These are phyloP conservation scores for Oncorhynchus keta DNA, from an alignment of 2,113 vertebrate species.

Conservation along the genomic window DNA sequence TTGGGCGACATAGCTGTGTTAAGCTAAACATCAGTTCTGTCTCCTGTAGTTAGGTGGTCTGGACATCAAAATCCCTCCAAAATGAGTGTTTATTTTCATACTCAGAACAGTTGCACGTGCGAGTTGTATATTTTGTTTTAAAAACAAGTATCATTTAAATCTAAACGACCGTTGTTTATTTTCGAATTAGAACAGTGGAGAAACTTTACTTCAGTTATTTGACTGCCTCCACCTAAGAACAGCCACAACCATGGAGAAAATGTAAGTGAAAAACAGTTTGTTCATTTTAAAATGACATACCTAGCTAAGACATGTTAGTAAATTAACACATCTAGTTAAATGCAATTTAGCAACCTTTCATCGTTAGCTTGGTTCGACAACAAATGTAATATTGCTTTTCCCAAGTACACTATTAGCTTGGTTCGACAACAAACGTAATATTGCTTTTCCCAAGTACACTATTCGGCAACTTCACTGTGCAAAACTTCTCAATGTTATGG, in stretches of 20 bases:
- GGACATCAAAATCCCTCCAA: background rate
- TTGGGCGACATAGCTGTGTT: too few relatives aligned
- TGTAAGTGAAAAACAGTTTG: background rate
- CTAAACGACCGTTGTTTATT: background rate
- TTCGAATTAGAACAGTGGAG: background rate
- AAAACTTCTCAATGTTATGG: background rate
- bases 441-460: too few relatives aligned
- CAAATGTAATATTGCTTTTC: too few relatives aligned
- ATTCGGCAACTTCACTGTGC: background rate
- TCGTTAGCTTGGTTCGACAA: too few relatives aligned
- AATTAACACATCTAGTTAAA: background rate
- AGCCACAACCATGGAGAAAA: background rate
- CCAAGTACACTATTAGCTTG: too few relatives aligned
- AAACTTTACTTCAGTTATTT: background rate
- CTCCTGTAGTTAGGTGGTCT: too few relatives aligned
- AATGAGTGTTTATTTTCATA: background rate
- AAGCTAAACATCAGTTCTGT: too few relatives aligned
- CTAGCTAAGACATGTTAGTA: background rate
- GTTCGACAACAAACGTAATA: too few relatives aligned
- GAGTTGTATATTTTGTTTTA: background rate
- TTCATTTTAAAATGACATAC: background rate
- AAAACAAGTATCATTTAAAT: background rate
- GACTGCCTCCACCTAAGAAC: background rate
- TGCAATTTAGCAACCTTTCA: too few relatives aligned
- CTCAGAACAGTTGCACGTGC: background rate